Percentiles rank a stretch among this genome's conserved stretches.
Conservation (phyloP, 2,888 invertebrate species). For the Cabera pusaria region DNA sequence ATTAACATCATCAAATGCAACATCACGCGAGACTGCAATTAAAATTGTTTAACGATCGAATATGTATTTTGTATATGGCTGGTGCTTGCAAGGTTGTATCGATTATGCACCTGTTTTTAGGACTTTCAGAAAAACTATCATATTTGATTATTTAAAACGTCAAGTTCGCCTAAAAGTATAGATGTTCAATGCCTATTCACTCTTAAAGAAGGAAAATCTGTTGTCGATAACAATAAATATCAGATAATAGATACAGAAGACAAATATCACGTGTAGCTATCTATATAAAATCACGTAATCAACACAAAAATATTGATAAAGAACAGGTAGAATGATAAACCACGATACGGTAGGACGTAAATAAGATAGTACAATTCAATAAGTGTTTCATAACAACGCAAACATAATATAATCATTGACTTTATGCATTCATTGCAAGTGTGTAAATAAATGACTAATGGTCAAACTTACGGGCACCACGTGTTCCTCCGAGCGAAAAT, state of each 20-base stretch:
- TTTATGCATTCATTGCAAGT: constrained; percentile 1
- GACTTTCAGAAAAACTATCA: constrained; percentile 4
- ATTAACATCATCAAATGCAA: constrained; percentile 18
- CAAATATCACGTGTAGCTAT: constrained; percentile 38
- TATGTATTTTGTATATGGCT: constrained; percentile 33
- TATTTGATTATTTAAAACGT: constrained; percentile 5
- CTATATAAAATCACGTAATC: constrained; percentile 45
- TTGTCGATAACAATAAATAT: constrained; percentile 29
- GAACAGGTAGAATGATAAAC: constrained; percentile 47
- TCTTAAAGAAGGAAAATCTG: constrained; percentile 23
- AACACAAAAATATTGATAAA: constrained; percentile 41
- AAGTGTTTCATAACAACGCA: constrained; percentile 19
- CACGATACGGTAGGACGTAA: constrained; percentile 43
- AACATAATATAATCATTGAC: constrained; percentile 5
- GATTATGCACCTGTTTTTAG: no score
- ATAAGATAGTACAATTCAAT: constrained; percentile 12
- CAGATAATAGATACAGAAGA: constrained; percentile 35
- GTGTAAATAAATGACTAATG: constrained; percentile 1
- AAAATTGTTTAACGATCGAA: constrained; percentile 37
- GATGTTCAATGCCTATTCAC: no score
- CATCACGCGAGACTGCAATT: constrained; percentile 35
- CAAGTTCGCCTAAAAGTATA: no score
- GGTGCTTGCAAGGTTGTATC: constrained; percentile 47
- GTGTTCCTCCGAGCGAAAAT: constrained; percentile 74
- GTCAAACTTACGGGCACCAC: constrained; percentile 78